phyloP scores from a whole-genome alignment of 2,888 invertebrate genomes.

The Trichopria drosophilae region DNA sequence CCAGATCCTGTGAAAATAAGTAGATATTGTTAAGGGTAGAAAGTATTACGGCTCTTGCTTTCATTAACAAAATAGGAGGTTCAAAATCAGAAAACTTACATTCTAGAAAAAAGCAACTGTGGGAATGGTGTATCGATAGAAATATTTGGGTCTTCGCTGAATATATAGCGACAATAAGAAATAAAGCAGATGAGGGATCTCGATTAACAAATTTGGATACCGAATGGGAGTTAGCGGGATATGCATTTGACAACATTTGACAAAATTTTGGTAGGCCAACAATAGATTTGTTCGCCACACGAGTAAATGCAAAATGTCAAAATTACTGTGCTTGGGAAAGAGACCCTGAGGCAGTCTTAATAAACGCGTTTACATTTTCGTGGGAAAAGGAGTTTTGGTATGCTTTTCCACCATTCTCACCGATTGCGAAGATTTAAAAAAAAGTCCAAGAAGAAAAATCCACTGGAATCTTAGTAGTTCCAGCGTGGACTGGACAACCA shows the following conservation, averaged over 20 bases:
- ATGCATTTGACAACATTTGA: no score
- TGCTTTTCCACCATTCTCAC: conserved; percentile 4
- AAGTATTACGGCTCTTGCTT: neutral
- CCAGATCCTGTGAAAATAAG: neutral
- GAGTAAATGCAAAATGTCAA: neutral
- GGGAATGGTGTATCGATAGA: neutral
- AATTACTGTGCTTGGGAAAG: no score
- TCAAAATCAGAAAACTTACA: neutral
- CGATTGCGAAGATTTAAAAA: neutral
- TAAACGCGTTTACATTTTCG: no score
- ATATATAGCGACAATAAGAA: neutral
- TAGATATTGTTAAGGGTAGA: neutral
- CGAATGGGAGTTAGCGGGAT: no score
- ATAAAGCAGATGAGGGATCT: no score
- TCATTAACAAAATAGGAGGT: neutral
- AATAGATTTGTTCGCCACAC: neutral
- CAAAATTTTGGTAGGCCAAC: neutral
- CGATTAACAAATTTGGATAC: no score
- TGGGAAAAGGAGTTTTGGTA: conserved; percentile 2
- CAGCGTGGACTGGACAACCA: no score
- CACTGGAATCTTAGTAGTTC: conserved; percentile 1
- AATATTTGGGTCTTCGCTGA: neutral
- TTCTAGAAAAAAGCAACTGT: neutral
- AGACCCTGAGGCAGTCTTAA: no score
- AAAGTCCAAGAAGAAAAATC: conserved; percentile 1